These are phyloP conservation scores for Agelas oroides DNA, from an alignment of 37 sponge, comb jelly and placozoan genomes.

Conservation along the genomic window DNA sequence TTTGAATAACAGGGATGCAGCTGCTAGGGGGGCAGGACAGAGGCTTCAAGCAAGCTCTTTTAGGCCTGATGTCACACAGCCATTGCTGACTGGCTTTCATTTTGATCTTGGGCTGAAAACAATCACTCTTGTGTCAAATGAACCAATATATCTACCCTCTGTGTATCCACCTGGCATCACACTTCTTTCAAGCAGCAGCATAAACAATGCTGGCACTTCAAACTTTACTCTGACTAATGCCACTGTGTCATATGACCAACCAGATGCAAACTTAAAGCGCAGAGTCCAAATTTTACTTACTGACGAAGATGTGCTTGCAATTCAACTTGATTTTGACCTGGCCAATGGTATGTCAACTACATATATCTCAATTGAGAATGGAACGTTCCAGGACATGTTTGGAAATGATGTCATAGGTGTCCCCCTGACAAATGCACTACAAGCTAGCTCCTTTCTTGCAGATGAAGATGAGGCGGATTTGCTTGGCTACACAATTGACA, in stretches of 20 bases:
- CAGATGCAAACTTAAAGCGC: conserved; percentile 51
- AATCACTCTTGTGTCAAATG: conserved; percentile 75
- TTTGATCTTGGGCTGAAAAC: conserved; percentile 63
- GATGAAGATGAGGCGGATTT: conserved; percentile 49
- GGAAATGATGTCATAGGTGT: conserved; percentile 65
- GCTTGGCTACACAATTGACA: conserved; percentile 72
- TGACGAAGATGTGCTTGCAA: conserved; percentile 63
- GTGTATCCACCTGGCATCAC: conserved; percentile 72
- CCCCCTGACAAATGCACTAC: conserved; percentile 37
- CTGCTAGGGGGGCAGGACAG: conserved; percentile 10
- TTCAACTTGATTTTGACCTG: conserved; percentile 61
- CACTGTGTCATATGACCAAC: conserved; percentile 51
- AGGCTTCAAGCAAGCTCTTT: conserved; percentile 50
- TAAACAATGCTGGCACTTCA: conserved; percentile 9
- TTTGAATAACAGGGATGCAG: conserved; percentile 54
- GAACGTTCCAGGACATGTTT: conserved; percentile 77
- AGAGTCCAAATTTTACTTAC: conserved; percentile 70
- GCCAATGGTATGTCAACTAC: conserved; percentile 8
- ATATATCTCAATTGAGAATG: conserved; percentile 67
- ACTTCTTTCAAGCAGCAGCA: conserved; percentile 55
- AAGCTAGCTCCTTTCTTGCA: background rate
- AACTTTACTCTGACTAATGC: conserved; percentile 71
- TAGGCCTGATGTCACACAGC: conserved; percentile 75
- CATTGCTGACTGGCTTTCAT: conserved; percentile 58
- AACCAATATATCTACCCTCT: conserved; percentile 85